Evolutionary conservation across 2,797 vertebrate genomes (phyloP), one percentile per base, ranked within the genome.

Genomic region (Acanthurus tractus): DNA sequence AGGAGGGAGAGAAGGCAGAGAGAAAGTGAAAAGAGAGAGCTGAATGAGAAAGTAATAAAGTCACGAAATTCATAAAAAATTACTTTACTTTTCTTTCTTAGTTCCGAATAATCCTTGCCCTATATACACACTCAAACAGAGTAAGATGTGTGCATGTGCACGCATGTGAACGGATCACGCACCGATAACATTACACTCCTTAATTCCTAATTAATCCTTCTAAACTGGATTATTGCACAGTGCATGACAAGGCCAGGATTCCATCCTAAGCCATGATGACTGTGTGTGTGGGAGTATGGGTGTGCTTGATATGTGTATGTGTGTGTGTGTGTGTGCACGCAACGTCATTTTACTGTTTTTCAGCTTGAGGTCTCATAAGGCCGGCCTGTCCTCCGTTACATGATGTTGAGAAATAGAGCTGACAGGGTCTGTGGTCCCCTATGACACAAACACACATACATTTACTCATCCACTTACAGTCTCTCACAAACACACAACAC

Each of bases 121-220:
- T 92, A 91, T n/a, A 90, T 90, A 83, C 64, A 66, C 80, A 72
- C 64, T 85, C 71, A 48, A 78, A 84, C 61, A 76, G 57, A 66
- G 46, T 23, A 20, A 54, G 63, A 63, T 70, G 44, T 87, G 85
- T 78, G 78, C 52, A 59, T 70, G 70, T 86, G 83, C 52, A 56
- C 8, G 63, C 46, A 72, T 63, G 78, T 76, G 86, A 88, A 79
- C 14, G 86, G 88, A 94, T 93, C 88, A 88, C 71, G 74, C 86
- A 82, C 70, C 15, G 86, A 94, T 94, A 93, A 93, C 88, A 94
- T 94, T 93, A 95, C 90, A 93, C 85, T 93, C 86, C 84, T 87
- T 92, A 94, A 95, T 91, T 93, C 93, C 90, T 93, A 95, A 95
- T 95, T 94, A 95, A 95, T 94, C 92, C 92, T 58, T 83, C 88